Evolutionary conservation across 2,113 vertebrate genomes (phyloP).

Genomic region (Nymphicus hollandicus): DNA sequence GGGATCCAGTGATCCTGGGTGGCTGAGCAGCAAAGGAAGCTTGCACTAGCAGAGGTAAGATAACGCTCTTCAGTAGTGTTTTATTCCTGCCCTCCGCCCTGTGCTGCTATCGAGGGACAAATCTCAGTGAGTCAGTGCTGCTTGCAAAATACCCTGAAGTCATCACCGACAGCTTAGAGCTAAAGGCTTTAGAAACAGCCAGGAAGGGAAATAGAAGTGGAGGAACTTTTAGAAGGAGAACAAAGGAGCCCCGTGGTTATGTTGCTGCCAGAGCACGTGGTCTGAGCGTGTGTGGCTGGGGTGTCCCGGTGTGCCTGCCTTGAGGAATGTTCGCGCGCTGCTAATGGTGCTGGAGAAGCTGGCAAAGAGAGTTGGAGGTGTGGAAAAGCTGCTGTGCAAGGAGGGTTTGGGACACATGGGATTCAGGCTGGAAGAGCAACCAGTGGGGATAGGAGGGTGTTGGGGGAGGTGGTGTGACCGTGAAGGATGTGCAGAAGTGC

Average conservation of each 20-base stretch:
- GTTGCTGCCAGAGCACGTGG: neutral
- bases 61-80: neutral
- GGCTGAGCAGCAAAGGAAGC: neutral
- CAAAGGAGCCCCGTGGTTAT: neutral
- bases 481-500: rapidly evolving
- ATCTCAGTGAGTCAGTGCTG: neutral
- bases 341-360: rapidly evolving
- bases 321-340: rapidly evolving
- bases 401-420: neutral
- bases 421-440: neutral
- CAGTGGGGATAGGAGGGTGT: neutral
- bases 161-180: neutral
- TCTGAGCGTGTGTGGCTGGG: rapidly evolving
- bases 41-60: neutral
- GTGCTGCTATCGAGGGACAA: neutral
- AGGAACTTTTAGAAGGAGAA: neutral
- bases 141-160: neutral
- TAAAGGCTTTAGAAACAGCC: neutral
- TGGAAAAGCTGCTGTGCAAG: neutral
- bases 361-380: rapidly evolving
- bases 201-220: neutral
- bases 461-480: neutral
- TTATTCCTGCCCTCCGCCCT: neutral
- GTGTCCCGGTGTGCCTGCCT: rapidly evolving
- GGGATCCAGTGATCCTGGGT: neutral